Conservation (phyloP, 2,113 vertebrate genomes). For the Axis porcinus region DNA sequence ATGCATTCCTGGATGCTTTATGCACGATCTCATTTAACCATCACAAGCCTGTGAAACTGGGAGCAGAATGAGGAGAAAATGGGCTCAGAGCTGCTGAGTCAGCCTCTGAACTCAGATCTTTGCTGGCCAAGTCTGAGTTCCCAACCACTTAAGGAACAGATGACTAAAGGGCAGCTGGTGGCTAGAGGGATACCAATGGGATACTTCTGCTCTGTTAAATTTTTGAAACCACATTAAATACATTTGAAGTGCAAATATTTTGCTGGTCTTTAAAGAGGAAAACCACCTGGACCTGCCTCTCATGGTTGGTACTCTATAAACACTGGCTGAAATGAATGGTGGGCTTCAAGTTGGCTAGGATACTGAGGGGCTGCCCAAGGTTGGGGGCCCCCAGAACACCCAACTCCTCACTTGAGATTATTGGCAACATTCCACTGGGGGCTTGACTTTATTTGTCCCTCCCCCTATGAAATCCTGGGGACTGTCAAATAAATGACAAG, state of each 20-base stretch:
- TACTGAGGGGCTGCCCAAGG: background rate
- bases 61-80: background rate
- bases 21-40: background rate
- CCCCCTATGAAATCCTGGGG: conserved; percentile 77
- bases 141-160: background rate
- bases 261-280: background rate
- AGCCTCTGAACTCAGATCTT: background rate
- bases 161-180: background rate
- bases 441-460: conserved; percentile 54
- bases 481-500: conserved; percentile 85
- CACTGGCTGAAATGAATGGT: background rate
- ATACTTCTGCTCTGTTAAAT: background rate
- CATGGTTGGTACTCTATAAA: background rate
- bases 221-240: background rate
- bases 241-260: background rate
- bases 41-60: background rate
- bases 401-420: conserved; percentile 6
- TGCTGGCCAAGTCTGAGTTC: background rate
- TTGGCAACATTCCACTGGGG: conserved; percentile 3
- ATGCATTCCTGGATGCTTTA: background rate
- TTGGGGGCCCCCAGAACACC: background rate
- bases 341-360: background rate
- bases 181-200: background rate
- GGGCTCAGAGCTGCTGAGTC: background rate
- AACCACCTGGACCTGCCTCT: background rate